These are phyloP conservation scores for Trichosurus vulpecula DNA, from an alignment of 2,797 vertebrate genomes.

Conservation along the genomic window DNA sequence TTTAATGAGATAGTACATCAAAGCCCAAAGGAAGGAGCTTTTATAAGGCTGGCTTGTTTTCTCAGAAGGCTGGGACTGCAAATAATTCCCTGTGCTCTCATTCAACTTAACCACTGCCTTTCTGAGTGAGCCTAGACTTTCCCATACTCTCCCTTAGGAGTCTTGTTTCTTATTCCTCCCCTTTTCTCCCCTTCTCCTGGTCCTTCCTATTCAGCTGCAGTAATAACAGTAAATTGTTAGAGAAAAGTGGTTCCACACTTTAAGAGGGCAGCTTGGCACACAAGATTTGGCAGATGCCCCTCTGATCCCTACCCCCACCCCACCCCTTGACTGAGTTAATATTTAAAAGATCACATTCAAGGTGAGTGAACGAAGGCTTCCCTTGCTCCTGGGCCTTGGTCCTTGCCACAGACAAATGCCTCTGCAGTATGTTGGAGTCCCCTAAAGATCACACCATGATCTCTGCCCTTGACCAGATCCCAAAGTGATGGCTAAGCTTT, in stretches of 20 bases:
- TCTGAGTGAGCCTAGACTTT: neutral
- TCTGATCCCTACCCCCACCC: neutral
- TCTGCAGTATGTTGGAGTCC: neutral
- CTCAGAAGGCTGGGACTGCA: neutral
- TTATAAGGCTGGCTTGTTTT: neutral
- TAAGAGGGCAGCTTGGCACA: neutral
- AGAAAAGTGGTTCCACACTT: neutral
- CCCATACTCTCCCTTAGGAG: neutral
- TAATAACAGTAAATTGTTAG: neutral
- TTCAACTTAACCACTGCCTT: neutral
- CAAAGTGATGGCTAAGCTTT: neutral
- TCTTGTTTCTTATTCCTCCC: neutral
- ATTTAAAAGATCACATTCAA: constrained; percentile 49
- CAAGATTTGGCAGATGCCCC: neutral
- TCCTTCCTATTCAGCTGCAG: neutral
- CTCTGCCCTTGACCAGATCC: neutral
- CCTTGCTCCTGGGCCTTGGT: neutral
- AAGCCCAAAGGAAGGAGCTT: constrained; percentile 5
- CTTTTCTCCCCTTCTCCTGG: neutral
- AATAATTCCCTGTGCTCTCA: neutral
- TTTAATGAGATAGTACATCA: constrained; percentile 10
- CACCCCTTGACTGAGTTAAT: constrained; percentile 39
- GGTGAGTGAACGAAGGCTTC: neutral
- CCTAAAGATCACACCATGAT: neutral
- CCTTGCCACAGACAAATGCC: neutral